A percentile compares a stretch with the other conserved stretches of the same genome.
Conservation (phyloP, 2,888 invertebrate species). For the Maniola hyperantus region DNA sequence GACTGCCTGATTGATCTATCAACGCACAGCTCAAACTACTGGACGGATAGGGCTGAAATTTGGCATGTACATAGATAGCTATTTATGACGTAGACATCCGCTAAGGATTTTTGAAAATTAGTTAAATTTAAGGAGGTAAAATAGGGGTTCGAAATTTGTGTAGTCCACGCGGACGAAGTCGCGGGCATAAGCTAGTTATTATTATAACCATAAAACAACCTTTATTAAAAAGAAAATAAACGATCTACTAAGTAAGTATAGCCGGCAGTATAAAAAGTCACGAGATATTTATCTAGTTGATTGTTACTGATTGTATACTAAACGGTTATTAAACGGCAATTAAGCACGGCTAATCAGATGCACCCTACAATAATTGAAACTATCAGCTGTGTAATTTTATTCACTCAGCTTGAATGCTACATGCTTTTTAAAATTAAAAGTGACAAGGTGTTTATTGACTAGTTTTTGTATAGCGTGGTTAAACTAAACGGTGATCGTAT, state of each 20-base stretch:
- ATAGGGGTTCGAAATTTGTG: too few relatives aligned
- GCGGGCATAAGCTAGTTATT: too few relatives aligned
- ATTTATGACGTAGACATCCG: too few relatives aligned
- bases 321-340: conserved; percentile 65
- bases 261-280: conserved; percentile 15
- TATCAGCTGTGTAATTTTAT: conserved; percentile 44
- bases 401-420: conserved; percentile 26
- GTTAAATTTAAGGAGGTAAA: too few relatives aligned
- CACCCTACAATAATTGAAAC: conserved; percentile 67
- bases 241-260: background rate
- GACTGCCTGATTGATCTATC: too few relatives aligned
- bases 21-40: too few relatives aligned
- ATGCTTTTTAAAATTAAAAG: conserved; percentile 19
- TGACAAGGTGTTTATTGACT: conserved; percentile 12
- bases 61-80: too few relatives aligned
- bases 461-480: background rate
- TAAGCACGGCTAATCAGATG: conserved; percentile 64
- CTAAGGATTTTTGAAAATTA: too few relatives aligned
- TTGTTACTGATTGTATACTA: conserved; percentile 49
- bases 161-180: too few relatives aligned
- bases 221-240: background rate
- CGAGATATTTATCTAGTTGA: conserved; percentile 44
- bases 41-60: too few relatives aligned
- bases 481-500: too few relatives aligned
- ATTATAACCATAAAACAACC: background rate